phyloP scores from a whole-genome alignment of 2,888 invertebrate species.

The Lasioglossum morio region DNA sequence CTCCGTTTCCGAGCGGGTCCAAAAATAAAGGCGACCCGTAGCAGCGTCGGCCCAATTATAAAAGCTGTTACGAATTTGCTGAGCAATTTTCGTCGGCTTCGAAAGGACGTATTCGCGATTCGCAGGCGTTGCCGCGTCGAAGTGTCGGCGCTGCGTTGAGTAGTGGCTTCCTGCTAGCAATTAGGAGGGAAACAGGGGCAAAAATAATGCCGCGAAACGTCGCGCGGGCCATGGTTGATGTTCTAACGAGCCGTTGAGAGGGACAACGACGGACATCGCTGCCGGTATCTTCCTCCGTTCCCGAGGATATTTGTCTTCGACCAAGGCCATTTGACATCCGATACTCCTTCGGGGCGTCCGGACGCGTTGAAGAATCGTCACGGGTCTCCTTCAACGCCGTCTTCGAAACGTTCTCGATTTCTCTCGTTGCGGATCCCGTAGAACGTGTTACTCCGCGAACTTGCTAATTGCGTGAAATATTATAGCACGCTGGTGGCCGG shows the following conservation, averaged over 20 bases:
- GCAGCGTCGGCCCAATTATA: constrained; percentile 63
- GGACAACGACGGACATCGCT: constrained; percentile 67
- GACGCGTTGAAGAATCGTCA: constrained; percentile 64
- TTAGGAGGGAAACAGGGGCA: constrained; percentile 61
- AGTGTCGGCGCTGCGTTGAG: constrained; percentile 53
- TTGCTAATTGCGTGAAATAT: constrained; percentile 61
- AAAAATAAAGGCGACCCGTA: constrained; percentile 53
- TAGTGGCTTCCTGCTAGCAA: constrained; percentile 67
- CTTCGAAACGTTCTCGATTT: constrained; percentile 67
- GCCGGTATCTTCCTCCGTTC: constrained; percentile 55
- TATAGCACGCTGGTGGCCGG: constrained; percentile 38
- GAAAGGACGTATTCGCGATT: constrained; percentile 58
- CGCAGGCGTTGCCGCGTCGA: constrained; percentile 46
- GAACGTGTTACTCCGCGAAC: constrained; percentile 41
- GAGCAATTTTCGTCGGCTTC: constrained; percentile 64
- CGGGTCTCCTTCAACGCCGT: constrained; percentile 54
- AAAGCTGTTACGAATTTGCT: constrained; percentile 68
- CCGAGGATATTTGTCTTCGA: constrained; percentile 79
- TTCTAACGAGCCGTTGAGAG: constrained; percentile 79
- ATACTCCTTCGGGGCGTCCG: constrained; percentile 75
- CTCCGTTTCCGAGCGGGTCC: constrained; percentile 24
- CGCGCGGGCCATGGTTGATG: constrained; percentile 44
- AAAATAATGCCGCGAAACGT: constrained; percentile 64
- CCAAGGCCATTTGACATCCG: constrained; percentile 78
- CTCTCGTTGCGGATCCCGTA: constrained; percentile 49